A percentile compares a stretch with the other conserved stretches of the same genome.
These are phyloP conservation scores for Dolichopus griseipennis DNA, from an alignment of 2,888 invertebrate species.

Conservation along the genomic window DNA sequence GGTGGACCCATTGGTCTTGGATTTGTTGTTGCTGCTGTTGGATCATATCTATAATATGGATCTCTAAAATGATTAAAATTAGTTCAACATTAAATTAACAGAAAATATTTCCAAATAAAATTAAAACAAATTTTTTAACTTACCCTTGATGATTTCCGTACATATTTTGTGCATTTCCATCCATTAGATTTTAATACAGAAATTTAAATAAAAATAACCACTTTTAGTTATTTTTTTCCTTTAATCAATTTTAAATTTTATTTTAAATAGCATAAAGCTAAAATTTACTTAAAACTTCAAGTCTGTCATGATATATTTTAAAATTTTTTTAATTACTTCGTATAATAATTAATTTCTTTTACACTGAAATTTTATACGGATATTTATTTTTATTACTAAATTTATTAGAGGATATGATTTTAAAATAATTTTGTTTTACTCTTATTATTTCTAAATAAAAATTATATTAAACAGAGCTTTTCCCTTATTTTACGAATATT, in stretches of 20 bases:
- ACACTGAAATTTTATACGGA: neutral
- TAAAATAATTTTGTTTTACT: no score
- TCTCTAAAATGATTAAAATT: conserved; percentile 31
- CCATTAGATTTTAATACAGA: conserved; percentile 44
- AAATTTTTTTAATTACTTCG: neutral
- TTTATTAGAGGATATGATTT: no score
- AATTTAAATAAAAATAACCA: conserved; percentile 31
- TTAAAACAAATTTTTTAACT: conserved; percentile 21
- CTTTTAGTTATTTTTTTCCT: conserved; percentile 12
- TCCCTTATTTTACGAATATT: neutral
- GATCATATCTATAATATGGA: conserved; percentile 47
- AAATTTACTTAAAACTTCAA: neutral
- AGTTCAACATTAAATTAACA: neutral
- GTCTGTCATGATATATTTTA: neutral
- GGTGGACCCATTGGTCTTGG: conserved; percentile 52
- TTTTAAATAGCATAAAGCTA: conserved; percentile 1
- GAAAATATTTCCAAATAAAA: neutral
- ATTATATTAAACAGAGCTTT: neutral
- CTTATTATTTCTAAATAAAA: neutral
- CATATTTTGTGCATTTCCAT: conserved; percentile 47
- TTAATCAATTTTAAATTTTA: neutral
- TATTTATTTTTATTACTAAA: no score
- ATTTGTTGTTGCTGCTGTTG: conserved; percentile 40
- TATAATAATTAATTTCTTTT: no score
- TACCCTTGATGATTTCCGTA: conserved; percentile 52